Evolutionary conservation across 2,888 invertebrate species (phyloP).

Genomic region (Philaethria dido): DNA sequence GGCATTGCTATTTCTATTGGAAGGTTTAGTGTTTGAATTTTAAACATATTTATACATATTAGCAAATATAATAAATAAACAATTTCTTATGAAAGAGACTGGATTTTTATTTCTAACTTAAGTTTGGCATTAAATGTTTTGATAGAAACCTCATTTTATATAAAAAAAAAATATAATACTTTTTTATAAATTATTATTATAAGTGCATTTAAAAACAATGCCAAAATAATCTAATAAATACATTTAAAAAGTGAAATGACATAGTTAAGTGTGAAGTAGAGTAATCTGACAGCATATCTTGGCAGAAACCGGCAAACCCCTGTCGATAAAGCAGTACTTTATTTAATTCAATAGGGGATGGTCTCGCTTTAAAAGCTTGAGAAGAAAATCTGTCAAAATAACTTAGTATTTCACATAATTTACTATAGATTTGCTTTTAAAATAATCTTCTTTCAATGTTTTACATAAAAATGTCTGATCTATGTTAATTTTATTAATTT

Average conservation of each 20-base stretch:
- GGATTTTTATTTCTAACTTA: background rate
- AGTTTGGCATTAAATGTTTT: background rate
- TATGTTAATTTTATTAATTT: background rate
- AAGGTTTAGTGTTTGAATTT: background rate
- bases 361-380: constrained; percentile 14
- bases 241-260: background rate
- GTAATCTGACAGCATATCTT: constrained; percentile 6
- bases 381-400: constrained; percentile 19
- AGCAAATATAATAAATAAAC: no score
- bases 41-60: background rate
- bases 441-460: background rate
- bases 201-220: background rate
- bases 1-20: background rate
- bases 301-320: constrained; percentile 14
- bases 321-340: constrained; percentile 33
- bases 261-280: background rate
- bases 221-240: background rate
- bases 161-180: background rate
- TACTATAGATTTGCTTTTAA: background rate
- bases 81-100: no score
- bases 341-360: constrained; percentile 26
- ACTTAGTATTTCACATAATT: background rate
- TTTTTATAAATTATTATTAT: background rate
- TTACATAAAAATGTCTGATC: background rate
- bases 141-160: background rate